These are phyloP conservation scores for Cheilosia variabilis DNA, from an alignment of 2,888 invertebrate species.

Conservation along the genomic window DNA sequence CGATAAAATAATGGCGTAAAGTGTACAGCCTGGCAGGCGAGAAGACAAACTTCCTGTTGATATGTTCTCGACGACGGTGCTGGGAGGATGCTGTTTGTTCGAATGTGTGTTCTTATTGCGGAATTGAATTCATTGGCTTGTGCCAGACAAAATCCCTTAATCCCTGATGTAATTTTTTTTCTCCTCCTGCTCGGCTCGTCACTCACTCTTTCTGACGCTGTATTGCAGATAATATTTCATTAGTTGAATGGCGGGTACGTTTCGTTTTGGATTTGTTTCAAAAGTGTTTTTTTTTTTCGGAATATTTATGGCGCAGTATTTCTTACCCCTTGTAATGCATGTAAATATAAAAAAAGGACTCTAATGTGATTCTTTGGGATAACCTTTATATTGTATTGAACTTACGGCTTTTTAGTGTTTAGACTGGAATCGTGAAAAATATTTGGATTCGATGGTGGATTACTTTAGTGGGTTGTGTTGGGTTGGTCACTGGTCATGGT, in stretches of 20 bases:
- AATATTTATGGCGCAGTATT: conserved; percentile 57
- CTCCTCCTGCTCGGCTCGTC: neutral
- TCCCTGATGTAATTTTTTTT: conserved; percentile 74
- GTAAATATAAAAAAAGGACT: conserved; percentile 18
- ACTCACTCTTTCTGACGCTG: conserved; percentile 26
- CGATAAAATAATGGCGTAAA: conserved; percentile 73
- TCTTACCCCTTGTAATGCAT: conserved; percentile 26
- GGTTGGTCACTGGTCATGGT: too few relatives aligned
- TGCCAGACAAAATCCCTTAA: conserved; percentile 75
- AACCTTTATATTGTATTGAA: conserved; percentile 30
- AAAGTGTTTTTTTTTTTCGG: conserved; percentile 36
- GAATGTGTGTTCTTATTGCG: conserved; percentile 64
- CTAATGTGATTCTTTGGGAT: conserved; percentile 27
- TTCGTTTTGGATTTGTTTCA: conserved; percentile 67
- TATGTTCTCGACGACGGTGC: conserved; percentile 45
- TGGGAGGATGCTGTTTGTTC: conserved; percentile 43
- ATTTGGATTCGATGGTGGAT: neutral
- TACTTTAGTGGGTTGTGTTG: too few relatives aligned
- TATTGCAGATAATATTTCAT: conserved; percentile 75
- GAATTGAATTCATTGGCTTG: conserved; percentile 76
- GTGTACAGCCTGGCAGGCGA: conserved; percentile 69
- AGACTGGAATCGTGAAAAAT: neutral
- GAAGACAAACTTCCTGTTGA: conserved; percentile 75
- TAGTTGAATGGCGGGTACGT: conserved; percentile 64
- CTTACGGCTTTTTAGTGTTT: conserved; percentile 1